Evolutionary conservation across 2,797 vertebrate species (phyloP).

Genomic region (Ammospiza maritima): DNA sequence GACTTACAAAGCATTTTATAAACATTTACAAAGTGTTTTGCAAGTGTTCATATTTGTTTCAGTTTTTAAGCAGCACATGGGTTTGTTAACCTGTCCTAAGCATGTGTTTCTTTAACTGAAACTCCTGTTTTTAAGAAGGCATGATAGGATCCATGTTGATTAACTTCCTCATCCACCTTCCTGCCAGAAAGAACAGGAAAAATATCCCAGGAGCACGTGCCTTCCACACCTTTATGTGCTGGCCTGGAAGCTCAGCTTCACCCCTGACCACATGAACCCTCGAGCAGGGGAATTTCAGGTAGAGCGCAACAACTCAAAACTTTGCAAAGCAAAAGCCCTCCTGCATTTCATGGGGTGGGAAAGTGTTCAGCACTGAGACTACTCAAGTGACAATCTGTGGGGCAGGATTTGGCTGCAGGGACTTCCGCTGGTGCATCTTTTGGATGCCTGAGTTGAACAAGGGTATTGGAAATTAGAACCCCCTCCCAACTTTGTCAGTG

Average conservation of each 20-base stretch:
- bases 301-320: accelerated
- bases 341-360: neutral
- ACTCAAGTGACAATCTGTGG: neutral
- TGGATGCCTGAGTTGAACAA: neutral
- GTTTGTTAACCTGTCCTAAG: neutral
- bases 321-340: neutral
- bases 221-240: neutral
- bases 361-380: neutral
- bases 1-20: neutral
- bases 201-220: neutral
- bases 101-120: neutral
- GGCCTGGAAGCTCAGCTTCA: neutral
- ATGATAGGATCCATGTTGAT: neutral
- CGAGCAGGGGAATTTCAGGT: accelerated
- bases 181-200: neutral
- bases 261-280: accelerated
- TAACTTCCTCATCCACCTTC: neutral
- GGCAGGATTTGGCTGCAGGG: neutral
- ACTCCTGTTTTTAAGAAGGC: neutral
- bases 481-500: neutral
- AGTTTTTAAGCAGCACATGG: neutral
- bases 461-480: neutral
- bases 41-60: neutral
- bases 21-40: neutral
- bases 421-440: neutral